Base-by-base conservation (phyloP, 2,888 invertebrate genomes). In the Endotricha flammealis region DNA sequence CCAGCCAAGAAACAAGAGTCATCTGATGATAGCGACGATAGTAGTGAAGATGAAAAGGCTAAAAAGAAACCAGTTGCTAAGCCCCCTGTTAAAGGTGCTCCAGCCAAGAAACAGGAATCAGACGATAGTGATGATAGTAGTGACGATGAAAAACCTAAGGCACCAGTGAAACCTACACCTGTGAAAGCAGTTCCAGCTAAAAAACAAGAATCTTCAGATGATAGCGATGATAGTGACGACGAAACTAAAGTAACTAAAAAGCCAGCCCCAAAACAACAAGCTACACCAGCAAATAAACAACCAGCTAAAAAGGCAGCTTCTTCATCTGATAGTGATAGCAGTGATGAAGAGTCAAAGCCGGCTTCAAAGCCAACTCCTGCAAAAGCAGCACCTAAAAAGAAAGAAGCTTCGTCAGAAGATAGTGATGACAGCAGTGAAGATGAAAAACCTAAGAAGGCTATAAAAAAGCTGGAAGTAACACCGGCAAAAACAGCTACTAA, bases 301-400 rank as follows among this genome's bases (percentile, higher is more conserved):
- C 42, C 58, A 25, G 43, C 41, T 6, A 61, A 66, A 29, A 72
- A 75, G 51, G 72, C 75, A 46, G 67, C 71, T 24, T 68, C 69
- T 5, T 69, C 71, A 7, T 78, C 79, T 12, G 80, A 80, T 32
- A 11, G 11, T 14, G 72, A 74, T 24, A 64, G 65, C 28, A 81
- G 80, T 46, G 75, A 76, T 13, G 75, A 78, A 38, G 83, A 86
- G 29, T 72, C 68, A 13, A 66, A 68, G 43, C 48, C 48, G 30
- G 43, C 48, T 36, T 60, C 46, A 51, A 30, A 20, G 9, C n/a
- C 13, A n/a, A 4, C 13, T 29, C 48, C 48, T 41, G 50, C 49
- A 34, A 67, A 49, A 38, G 54, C 59, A 52, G 44, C 50, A 34
- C 30, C 56, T 55, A 46, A 41, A n/a, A n/a, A n/a, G 59, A 39